Conservation (phyloP, 2,888 invertebrate genomes). For the Amorpha juglandis region DNA sequence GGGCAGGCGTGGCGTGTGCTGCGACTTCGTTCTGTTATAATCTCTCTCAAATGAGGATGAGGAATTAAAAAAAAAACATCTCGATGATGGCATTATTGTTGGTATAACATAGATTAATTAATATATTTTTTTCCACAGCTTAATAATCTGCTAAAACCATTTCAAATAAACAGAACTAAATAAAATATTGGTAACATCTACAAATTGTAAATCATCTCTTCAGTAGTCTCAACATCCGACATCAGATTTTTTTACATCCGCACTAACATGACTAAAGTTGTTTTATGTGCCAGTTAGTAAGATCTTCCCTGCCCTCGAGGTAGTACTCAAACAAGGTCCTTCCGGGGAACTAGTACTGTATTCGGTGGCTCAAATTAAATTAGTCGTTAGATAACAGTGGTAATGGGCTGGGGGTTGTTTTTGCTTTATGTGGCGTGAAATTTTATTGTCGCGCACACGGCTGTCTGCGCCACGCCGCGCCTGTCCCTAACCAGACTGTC, state of each 20-base stretch:
- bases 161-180: too few species aligned
- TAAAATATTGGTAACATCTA: constrained; percentile 44
- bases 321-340: constrained; percentile 30
- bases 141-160: too few species aligned
- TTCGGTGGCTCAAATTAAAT: constrained; percentile 50
- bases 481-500: constrained; percentile 35
- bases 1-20: too few species aligned
- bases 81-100: too few species aligned
- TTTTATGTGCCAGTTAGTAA: constrained; percentile 58
- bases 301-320: constrained; percentile 42
- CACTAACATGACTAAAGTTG: constrained; percentile 64
- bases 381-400: constrained; percentile 69
- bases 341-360: constrained; percentile 33
- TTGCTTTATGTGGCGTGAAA: constrained; percentile 84
- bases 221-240: constrained; percentile 70
- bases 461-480: constrained; percentile 52
- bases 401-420: constrained; percentile 81
- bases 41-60: too few species aligned
- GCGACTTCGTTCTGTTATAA: too few species aligned
- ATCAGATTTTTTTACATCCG: constrained; percentile 71
- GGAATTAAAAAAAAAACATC: too few species aligned
- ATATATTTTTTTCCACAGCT: too few species aligned
- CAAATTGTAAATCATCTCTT: constrained; percentile 11
- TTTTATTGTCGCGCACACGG: constrained; percentile 75
- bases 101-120: too few species aligned